Evolutionary conservation across 2,113 vertebrate species (phyloP), one percentile per base, ranked within the genome.

Genomic region (Istiophorus platypterus): DNA sequence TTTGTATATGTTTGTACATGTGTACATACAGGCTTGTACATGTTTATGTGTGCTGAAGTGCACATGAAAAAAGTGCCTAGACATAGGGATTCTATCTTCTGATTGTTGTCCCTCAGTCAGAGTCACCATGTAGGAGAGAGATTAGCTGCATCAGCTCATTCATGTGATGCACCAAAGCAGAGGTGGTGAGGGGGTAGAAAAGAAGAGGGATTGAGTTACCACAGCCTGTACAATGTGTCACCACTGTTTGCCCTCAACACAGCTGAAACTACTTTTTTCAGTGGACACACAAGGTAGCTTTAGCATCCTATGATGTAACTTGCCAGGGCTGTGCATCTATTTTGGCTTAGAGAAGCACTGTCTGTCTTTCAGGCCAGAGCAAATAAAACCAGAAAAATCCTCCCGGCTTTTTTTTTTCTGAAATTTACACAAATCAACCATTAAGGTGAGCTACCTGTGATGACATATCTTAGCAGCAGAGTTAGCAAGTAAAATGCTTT

Each of bases 131-230:
- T 68, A 54, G 75, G 74, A 72, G 82, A 79, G 76, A 86, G 85
- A 90, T 89, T 84, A 88, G 65, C 79, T 79, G 59, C 67, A 78
- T 84, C 79, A 87, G 75, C 62, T 82, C 65, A 68, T 84, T 74
- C 77, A 67, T 83, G 66, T 85, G 81, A 81, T 81, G 72, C 82
- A 47, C 47, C 74, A 67, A 61, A 73, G 73, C 68, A 73, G 57
- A 49, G 70, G 56, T 18, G 59, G n/a, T 8, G 75, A 29, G 67
- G 54, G 24, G 22, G 41, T 13, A 56, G 14, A 29, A n/a, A 57
- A 52, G 20, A 18, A 72, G 31, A 29, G 59, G 59, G 65, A 85
- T 61, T 51, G 64, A 64, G 65, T 81, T 63, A 65, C 57, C 54
- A 42, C 49, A 52, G 54, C 66, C 34, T 26, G 13, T 71, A 57